Base-by-base conservation (phyloP, 1,140 invertebrate species). In the Aphelinus atriplicis region DNA sequence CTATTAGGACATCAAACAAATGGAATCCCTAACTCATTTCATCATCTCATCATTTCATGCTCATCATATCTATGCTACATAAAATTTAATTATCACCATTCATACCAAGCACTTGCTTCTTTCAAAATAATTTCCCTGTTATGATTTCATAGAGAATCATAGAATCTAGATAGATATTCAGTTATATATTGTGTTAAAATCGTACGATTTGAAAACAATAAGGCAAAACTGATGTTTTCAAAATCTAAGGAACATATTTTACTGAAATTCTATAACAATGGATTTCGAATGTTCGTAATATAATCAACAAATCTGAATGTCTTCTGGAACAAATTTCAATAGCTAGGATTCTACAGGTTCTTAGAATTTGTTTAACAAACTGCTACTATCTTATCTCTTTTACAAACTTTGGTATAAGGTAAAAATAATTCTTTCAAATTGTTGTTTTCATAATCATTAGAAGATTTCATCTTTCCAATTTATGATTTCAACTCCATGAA, bases 1-100 rank as follows among this genome's bases (percentile, higher is more conserved):
- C 58, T 69, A 10, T 69, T 64, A 50, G 48, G 64, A 69, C 55
- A 62, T 55, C 68, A 73, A 73, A 48, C 67, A 73, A 60, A 47
- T 73, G 57, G 60, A 63, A 65, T 3, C 61, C 26, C 61, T 55
- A 53, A 67, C 45, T 60, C 62, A 75, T 43, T 2, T 69, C 61
- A 75, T 65, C 48, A 9, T 4, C 67, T 26, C 26, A 26, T 26
- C 26, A 26, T 26, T 26, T 26, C 26, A 26, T 26, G 26, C 46
- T 50, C 61, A 46, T 62, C 53, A 75, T 10, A 51, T 70, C 42
- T 74, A 68, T 26, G 43, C 50, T 10, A 45, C 64, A 56, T 46
- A 6, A 48, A 43, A 50, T 56, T 51, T 69, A 51, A 57, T 62
- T 3, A 51, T 62, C 3, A 55, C 51, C 63, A 50, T 69, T 63